Evolutionary conservation across 2,113 vertebrate genomes (phyloP).

Genomic region (Glaucomys volans): DNA sequence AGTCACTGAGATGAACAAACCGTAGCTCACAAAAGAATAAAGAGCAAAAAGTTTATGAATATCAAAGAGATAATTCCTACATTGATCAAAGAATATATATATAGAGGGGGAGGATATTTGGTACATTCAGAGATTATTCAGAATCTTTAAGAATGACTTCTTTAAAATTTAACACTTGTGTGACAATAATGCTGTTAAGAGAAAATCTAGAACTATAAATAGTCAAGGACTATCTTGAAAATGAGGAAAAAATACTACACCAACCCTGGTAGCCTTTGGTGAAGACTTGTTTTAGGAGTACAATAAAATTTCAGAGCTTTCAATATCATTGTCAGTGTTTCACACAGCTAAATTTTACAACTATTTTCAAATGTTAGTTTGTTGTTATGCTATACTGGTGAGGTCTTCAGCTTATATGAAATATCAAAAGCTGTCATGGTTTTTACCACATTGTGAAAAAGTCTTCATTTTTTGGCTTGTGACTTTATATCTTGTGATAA

Average conservation of each 20-base stretch:
- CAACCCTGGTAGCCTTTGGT: background rate
- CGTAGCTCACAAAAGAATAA: background rate
- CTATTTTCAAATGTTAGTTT: conserved; percentile 28
- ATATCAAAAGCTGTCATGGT: background rate
- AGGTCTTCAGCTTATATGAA: background rate
- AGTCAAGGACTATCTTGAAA: background rate
- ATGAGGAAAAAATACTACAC: background rate
- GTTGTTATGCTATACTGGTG: background rate
- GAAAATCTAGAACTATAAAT: background rate
- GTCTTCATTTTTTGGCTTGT: background rate
- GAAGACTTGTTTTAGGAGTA: background rate
- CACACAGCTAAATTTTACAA: background rate
- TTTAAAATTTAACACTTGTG: background rate
- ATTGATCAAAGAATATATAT: background rate
- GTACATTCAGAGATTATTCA: background rate
- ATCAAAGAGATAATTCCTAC: background rate
- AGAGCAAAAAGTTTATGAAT: background rate
- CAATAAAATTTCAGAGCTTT: conserved; percentile 5
- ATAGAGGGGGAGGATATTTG: background rate
- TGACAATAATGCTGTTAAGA: background rate
- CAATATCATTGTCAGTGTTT: background rate
- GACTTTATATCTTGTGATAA: conserved; percentile 20
- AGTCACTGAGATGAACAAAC: background rate
- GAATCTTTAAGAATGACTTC: conserved; percentile 1
- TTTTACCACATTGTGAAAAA: background rate